Base-by-base conservation (phyloP, 2,888 invertebrate species). In the Mythimna ferrago region DNA sequence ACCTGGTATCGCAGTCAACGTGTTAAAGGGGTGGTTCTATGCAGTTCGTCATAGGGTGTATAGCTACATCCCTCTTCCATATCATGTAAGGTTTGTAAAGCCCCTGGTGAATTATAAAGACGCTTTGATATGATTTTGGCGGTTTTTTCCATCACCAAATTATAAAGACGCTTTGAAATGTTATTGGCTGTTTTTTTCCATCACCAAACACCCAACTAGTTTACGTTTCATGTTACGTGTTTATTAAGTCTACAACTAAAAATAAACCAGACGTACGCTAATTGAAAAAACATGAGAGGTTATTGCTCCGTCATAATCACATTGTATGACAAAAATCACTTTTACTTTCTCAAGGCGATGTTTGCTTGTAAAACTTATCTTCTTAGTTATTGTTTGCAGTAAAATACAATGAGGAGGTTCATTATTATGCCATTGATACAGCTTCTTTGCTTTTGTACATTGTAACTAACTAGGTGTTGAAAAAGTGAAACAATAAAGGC, bases 301-400 rank as follows among this genome's bases (percentile, higher is more conserved):
- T 53, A 68, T 70, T 73, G 58, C 44, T 19, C 76, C 63, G 26
- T 41, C n/a, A 65, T 64, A 68, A 60, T 76, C 64, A 66, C 44
- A 64, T 71, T 79, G 71, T 71, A 19, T 66, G 66, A 66, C 38
- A 71, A 60, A 79, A 64, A 68, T 64, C 48, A 68, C 76, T 78
- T 84, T 85, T 76, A 76, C 86, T 78, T 84, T 80, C 80, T 66
- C 77, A 81, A 48, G 70, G n/a, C 32, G 14, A n/a, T 71, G 61
- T 70, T 80, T 70, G 68, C 65, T 73, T 66, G 41, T 32, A 41
- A 16, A 38, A 68, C 41, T 32, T 69, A 26, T 38, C 53, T 35
- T 57, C 72, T 26, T 41, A 54, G 71, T 73, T 66, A 80, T 82
- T 76, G 69, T 80, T 71, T 60, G 44, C 32, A 65, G 35, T 41